Evolutionary conservation across 2,888 invertebrate genomes (phyloP), one percentile per base, ranked within the genome.

Genomic region (Acleris cristana): DNA sequence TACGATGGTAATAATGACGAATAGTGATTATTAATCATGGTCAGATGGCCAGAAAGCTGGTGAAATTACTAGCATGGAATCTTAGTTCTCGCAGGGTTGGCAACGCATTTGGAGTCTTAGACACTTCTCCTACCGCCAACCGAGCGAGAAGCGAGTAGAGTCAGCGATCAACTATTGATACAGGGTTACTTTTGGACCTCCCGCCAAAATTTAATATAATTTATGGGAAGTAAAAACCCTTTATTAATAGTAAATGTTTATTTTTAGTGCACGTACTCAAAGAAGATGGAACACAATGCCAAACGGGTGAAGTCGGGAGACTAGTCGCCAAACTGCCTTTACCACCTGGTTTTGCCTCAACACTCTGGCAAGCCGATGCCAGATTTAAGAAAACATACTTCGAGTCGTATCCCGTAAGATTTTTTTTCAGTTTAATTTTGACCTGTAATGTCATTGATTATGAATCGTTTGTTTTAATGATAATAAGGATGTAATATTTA

Each of bases 291-390:
- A 93, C 93, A 18, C 95, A 95, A 79, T 96, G 97, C 26, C 86
- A 93, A 18, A 79, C 94, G 0, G 94, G 95, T 34, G 97, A 98
- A 84, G 93, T 98, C 6, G 98, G 98, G 0, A 93, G 97, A 73
- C 95, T 99, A 74, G 97, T 95, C 0, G 92, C 96, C 0, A 98
- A 97, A 81, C 83, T 98, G 23, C 99, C 99, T 0, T 87, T 99
- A 54, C 98, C 98, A 0, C 99, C 99, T 0, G 98, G 98, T 0
- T 96, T 95, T 64, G 95, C 98, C 85, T 95, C 96, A 0, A 97
- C 97, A 0, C 92, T 99, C 0, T 98, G 96, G 90, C 94, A 94
- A 77, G 95, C 97, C 18, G 96, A 97, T 71, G 96, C 97, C 16
- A 93, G 96, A 69, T 99, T 96, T 84, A 94, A 95, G 70, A 94